These are phyloP conservation scores for Delphinus delphis DNA, from an alignment of 2,113 vertebrate genomes.

Conservation along the genomic window DNA sequence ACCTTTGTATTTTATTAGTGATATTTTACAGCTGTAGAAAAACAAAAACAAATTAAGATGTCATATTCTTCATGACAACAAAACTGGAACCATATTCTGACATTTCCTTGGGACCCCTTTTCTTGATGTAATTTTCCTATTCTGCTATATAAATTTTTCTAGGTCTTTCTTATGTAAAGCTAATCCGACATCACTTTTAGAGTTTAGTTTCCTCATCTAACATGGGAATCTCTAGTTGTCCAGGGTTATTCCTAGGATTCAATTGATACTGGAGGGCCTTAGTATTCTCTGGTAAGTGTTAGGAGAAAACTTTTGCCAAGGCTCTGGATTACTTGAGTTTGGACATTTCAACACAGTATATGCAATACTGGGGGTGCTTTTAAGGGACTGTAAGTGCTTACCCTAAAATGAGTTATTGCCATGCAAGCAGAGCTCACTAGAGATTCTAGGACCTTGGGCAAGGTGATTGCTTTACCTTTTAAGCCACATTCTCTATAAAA, in stretches of 20 bases:
- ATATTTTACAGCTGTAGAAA: neutral
- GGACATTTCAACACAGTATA: neutral
- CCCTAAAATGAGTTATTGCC: neutral
- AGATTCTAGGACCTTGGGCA: neutral
- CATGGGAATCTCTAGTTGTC: neutral
- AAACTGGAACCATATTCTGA: neutral
- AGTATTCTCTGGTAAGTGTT: neutral
- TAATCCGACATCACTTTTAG: neutral
- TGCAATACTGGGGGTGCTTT: neutral
- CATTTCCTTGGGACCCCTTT: neutral
- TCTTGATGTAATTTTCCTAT: neutral
- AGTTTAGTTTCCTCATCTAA: slow-evolving; percentile 17
- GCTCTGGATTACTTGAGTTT: neutral
- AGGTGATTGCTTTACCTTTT: neutral
- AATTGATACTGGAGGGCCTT: neutral
- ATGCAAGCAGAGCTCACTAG: neutral
- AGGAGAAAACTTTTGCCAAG: neutral
- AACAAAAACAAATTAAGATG: neutral
- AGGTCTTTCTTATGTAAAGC: neutral
- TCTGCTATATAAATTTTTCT: neutral
- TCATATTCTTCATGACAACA: neutral
- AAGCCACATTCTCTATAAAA: neutral
- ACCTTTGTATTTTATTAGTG: slow-evolving; percentile 10
- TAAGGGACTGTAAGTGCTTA: neutral
- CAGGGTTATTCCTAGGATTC: neutral